phyloP scores from a whole-genome alignment of 2,797 vertebrate genomes.

The Percopsis omiscomaycus region DNA sequence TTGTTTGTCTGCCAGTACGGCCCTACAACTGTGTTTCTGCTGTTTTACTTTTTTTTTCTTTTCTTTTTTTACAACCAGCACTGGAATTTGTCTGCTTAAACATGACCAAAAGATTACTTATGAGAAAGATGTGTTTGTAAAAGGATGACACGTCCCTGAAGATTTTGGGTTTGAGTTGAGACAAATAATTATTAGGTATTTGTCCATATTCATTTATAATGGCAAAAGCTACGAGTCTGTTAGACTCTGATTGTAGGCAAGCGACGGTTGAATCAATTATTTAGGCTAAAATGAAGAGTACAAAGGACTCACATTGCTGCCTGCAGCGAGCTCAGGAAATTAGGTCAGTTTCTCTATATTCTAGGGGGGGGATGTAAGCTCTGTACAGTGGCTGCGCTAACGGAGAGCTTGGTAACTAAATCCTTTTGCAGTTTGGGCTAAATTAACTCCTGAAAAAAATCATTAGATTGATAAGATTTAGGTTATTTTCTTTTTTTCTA shows the following conservation, averaged over 20 bases:
- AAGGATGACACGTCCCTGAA: conserved; percentile 44
- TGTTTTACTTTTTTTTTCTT: not conserved
- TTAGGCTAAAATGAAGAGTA: conserved; percentile 74
- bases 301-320: conserved; percentile 68
- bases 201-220: conserved; percentile 71
- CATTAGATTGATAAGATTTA: conserved; percentile 43
- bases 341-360: conserved; percentile 76
- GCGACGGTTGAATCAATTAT: conserved; percentile 73
- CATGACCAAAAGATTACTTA: conserved; percentile 17
- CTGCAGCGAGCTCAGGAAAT: conserved; percentile 67
- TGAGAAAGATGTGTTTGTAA: conserved; percentile 4
- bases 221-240: conserved; percentile 43
- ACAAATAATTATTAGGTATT: conserved; percentile 62
- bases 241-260: conserved; percentile 57
- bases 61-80: too few species aligned
- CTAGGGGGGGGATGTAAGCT: conserved; percentile 57
- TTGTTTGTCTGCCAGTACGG: too few species aligned
- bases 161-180: conserved; percentile 57
- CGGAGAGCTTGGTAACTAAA: conserved; percentile 19
- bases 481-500: conserved; percentile 26
- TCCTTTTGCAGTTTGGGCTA: conserved; percentile 4
- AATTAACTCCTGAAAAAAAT: conserved; percentile 43
- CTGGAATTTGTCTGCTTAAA: conserved; percentile 14
- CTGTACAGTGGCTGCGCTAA: conserved; percentile 54
- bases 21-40: conserved; percentile 18